phyloP scores from a whole-genome alignment of 2,888 invertebrate genomes.

The Xestia xanthographa region DNA sequence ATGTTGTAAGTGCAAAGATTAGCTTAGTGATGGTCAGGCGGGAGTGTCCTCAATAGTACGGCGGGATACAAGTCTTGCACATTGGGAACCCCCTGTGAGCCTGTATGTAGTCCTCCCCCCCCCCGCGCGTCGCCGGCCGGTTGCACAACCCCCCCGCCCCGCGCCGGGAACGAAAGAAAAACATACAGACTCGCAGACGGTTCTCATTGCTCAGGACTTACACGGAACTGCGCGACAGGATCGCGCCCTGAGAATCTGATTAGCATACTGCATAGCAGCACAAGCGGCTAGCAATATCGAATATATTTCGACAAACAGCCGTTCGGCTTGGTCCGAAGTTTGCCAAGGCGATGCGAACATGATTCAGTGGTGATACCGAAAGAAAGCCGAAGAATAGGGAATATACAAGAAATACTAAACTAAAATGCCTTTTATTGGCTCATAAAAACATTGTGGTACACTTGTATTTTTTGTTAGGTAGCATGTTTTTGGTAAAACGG shows the following conservation, averaged over 20 bases:
- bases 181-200: conserved; percentile 41
- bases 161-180: conserved; percentile 59
- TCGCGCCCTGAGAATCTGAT: background rate
- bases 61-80: conserved; percentile 12
- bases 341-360: background rate
- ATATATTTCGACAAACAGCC: background rate
- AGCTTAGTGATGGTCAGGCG: no score
- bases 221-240: background rate
- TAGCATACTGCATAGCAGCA: no score
- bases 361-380: background rate
- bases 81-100: conserved; percentile 21
- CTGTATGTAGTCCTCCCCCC: conserved; percentile 39
- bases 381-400: no score
- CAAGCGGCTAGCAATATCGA: background rate
- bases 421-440: no score
- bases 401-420: no score
- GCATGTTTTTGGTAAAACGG: no score
- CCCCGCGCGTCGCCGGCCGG: no score
- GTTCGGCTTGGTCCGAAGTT: background rate
- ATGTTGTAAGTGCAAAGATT: no score
- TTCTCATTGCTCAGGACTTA: conserved; percentile 36
- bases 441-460: no score
- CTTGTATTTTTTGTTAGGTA: no score
- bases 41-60: no score
- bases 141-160: conserved; percentile 26